A percentile compares a stretch with the other conserved stretches of the same genome.
Evolutionary conservation across 2,113 vertebrate species (phyloP).

Genomic region (Pimephales promelas): DNA sequence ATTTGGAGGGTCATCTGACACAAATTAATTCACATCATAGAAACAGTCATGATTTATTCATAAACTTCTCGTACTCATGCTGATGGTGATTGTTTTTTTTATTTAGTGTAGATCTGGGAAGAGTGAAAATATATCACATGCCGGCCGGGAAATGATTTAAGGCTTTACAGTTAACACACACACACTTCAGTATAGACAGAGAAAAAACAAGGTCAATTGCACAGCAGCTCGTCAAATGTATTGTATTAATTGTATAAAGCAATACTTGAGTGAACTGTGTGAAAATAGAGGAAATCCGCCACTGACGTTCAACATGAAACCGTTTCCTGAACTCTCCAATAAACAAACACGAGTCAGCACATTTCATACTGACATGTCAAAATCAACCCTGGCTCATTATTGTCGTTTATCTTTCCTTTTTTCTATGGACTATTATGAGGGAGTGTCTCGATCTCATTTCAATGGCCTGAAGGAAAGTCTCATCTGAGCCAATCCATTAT

Average conservation of each 20-base stretch:
- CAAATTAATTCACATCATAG: constrained; percentile 43
- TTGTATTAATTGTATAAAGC: neutral
- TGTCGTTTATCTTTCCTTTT: neutral
- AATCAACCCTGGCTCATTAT: neutral
- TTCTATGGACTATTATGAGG: neutral
- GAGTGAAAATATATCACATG: constrained; percentile 7
- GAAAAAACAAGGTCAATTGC: neutral
- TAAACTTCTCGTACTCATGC: constrained; percentile 23
- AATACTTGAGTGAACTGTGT: neutral
- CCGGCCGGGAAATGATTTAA: constrained; percentile 9
- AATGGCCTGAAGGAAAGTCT: neutral
- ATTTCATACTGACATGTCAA: constrained; percentile 3
- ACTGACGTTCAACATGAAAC: neutral
- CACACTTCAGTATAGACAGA: neutral
- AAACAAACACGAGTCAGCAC: constrained; percentile 8
- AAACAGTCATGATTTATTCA: constrained; percentile 12
- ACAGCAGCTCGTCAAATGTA: neutral
- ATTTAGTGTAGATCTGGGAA: neutral
- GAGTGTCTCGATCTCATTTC: neutral
- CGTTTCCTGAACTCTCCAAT: neutral
- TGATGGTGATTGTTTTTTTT: neutral
- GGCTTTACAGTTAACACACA: constrained; percentile 12
- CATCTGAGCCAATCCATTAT: neutral
- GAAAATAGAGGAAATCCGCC: neutral
- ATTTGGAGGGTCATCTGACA: constrained; percentile 29